Evolutionary conservation across 2,113 vertebrate species (phyloP), one percentile per base, ranked within the genome.

Genomic region (Aspiorhynchus laticeps): DNA sequence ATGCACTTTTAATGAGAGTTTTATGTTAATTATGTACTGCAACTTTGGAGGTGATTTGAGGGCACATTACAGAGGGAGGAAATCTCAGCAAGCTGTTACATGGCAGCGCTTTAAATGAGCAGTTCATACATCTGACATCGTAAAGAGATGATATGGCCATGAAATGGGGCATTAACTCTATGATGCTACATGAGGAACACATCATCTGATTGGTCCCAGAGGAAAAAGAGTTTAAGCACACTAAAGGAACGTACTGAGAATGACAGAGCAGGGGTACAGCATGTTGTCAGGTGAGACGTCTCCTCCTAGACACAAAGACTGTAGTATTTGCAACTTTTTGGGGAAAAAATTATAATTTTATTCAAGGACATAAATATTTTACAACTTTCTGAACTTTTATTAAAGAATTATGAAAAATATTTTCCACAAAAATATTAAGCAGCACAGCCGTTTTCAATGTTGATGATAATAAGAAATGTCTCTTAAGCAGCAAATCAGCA

Each of bases 1-100:
- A 65, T 87, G 69, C 86, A 88, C 90, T 89, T 92, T 91, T 90
- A 92, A 93, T 93, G 86, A 90, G 87, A 15, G 43, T 90, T 93
- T 92, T 90, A 91, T 92, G 91, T 90, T 93, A 93, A 93, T 93
- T 78, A 89, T 46, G 33, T 33, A 51, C 79, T 36, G 33, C 61
- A 65, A 85, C 59, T 65, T 36, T 46, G 67, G 65, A 88, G 65
- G 79, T 80, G 59, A 82, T 82, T 82, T 82, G 61, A 41, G 59
- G 41, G 59, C 80, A 82, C 38, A 21, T 82, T 82, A 46, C n/a
- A 82, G 80, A 65, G 77, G 33, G 46, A 76, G 11, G 41, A n/a
- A 48, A n/a, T 56, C 28, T 12, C 7, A 61, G 38, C 15, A 53
- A 82, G 76, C 21, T 84, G 73, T 63, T 65, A 43, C 24, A 65